phyloP scores from a whole-genome alignment of 2,797 vertebrate genomes.

The Limosa lapponica region DNA sequence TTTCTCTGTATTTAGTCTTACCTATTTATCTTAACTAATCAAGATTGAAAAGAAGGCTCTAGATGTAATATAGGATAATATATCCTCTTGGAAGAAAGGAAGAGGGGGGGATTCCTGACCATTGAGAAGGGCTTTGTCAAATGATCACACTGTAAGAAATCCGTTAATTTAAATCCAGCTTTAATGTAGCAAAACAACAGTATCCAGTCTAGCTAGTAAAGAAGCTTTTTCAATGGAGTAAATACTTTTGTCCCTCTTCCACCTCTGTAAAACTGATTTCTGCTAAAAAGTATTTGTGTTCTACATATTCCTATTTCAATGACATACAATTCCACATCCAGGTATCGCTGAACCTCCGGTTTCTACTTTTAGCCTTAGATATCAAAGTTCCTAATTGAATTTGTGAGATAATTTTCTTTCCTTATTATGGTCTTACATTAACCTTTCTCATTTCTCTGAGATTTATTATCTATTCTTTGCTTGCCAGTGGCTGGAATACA shows the following conservation, averaged over 20 bases:
- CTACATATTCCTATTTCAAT: neutral
- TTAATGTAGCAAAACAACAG: neutral
- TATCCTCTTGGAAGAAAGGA: neutral
- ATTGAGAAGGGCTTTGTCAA: neutral
- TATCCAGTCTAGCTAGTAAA: neutral
- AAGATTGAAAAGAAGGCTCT: neutral
- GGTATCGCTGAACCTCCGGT: neutral
- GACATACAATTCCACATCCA: neutral
- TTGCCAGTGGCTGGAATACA: slow-evolving; percentile 18
- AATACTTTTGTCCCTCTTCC: neutral
- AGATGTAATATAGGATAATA: neutral
- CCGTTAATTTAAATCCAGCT: neutral
- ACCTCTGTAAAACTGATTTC: neutral
- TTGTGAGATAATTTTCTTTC: neutral
- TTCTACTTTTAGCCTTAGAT: slow-evolving; percentile 45
- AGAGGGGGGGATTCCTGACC: neutral
- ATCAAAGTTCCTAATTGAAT: slow-evolving; percentile 21
- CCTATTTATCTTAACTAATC: neutral
- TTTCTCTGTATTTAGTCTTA: neutral
- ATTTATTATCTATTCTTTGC: slow-evolving; percentile 36
- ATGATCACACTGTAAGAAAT: neutral
- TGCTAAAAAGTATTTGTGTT: neutral
- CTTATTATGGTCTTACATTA: slow-evolving; percentile 29
- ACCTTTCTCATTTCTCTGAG: slow-evolving; percentile 7
- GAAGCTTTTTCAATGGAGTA: neutral